phyloP scores from a whole-genome alignment of 2,113 vertebrate genomes.

The Pteropus alecto region DNA sequence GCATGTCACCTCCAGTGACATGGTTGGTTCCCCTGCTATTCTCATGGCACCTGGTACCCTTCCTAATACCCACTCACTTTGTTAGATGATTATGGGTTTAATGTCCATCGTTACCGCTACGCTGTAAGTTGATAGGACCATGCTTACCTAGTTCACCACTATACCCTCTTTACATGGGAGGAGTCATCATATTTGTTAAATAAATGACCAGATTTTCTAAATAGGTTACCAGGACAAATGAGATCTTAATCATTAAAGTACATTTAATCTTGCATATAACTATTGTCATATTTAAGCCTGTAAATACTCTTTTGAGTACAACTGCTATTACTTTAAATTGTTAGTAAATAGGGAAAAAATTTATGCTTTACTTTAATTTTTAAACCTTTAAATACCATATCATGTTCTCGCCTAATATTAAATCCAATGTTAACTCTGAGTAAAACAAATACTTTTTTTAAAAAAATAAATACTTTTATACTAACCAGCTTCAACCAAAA shows the following conservation, averaged over 20 bases:
- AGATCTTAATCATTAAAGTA: not conserved
- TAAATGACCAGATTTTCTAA: not conserved
- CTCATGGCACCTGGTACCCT: rapidly evolving
- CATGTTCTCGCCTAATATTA: not conserved
- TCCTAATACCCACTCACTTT: not conserved
- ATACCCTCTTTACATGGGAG: not conserved
- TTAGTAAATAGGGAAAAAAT: not conserved
- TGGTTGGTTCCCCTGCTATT: rapidly evolving
- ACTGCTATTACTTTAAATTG: not conserved
- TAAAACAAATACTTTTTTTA: not conserved
- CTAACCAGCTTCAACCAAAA: not conserved
- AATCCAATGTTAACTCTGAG: not conserved
- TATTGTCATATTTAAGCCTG: not conserved
- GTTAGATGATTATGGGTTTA: rapidly evolving
- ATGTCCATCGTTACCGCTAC: rapidly evolving
- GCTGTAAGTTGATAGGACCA: rapidly evolving
- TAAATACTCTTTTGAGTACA: not conserved
- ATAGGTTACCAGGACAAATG: not conserved
- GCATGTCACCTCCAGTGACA: rapidly evolving
- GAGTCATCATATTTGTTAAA: not conserved
- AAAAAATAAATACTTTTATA: not conserved
- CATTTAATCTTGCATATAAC: not conserved
- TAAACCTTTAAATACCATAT: not conserved
- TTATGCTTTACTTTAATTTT: not conserved
- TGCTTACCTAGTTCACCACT: not conserved